Evolutionary conservation across 2,797 vertebrate genomes (phyloP).

Genomic region (Acanthurus tractus): DNA sequence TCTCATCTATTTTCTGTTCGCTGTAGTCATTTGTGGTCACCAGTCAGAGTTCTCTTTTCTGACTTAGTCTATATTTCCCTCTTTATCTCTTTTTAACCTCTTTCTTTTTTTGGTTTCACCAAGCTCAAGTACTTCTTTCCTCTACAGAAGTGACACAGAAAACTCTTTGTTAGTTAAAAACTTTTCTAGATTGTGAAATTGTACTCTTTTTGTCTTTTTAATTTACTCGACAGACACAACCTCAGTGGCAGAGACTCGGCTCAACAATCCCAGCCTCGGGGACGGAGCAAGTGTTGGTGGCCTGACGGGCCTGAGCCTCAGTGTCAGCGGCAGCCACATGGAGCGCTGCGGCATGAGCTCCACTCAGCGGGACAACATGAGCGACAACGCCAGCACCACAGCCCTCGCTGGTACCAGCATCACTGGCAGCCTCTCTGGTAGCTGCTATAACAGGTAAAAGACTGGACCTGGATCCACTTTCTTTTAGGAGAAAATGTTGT

Average conservation of each 20-base stretch:
- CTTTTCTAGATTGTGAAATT: background rate
- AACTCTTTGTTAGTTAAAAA: background rate
- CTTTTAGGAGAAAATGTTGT: background rate
- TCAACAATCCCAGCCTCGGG: conserved; percentile 97
- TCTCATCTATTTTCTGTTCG: background rate
- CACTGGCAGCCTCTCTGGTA: conserved; percentile 94
- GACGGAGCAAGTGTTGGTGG: conserved; percentile 95
- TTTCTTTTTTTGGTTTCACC: background rate
- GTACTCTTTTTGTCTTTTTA: too few relatives aligned
- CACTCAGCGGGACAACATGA: conserved; percentile 94
- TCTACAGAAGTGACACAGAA: background rate
- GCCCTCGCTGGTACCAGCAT: conserved; percentile 96
- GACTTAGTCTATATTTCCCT: background rate
- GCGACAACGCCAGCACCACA: conserved; percentile 96
- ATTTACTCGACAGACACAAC: conserved; percentile 86
- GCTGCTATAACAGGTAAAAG: conserved; percentile 95
- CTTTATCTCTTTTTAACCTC: background rate
- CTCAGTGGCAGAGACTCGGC: conserved; percentile 95
- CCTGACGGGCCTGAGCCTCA: conserved; percentile 93
- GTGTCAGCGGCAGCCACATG: conserved; percentile 98
- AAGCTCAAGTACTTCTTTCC: background rate
- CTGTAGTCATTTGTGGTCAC: background rate
- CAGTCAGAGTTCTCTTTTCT: background rate
- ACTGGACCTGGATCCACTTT: background rate
- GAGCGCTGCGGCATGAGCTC: conserved; percentile 91